phyloP scores from a whole-genome alignment of 2,888 invertebrate genomes.

The Sesamia inferens region DNA sequence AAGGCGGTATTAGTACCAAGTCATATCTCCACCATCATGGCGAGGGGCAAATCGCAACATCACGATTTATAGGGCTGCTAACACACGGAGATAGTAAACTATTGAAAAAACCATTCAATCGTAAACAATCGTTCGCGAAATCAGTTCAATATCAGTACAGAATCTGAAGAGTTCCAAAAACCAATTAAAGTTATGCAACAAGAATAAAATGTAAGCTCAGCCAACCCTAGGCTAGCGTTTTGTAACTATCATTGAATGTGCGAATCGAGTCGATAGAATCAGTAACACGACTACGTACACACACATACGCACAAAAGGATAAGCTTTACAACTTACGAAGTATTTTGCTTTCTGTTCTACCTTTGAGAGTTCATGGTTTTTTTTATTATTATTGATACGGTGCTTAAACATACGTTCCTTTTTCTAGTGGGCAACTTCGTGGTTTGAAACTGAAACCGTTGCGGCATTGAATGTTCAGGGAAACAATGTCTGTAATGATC shows the following conservation, averaged over 20 bases:
- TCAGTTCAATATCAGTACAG: not conserved
- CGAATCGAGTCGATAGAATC: slow-evolving; percentile 78
- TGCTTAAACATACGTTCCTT: not conserved
- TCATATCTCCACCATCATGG: slow-evolving; percentile 47
- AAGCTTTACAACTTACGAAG: slow-evolving; percentile 55
- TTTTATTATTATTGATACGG: not conserved
- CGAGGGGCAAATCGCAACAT: slow-evolving; percentile 45
- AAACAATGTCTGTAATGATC: slow-evolving; percentile 81
- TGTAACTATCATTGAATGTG: slow-evolving; percentile 74
- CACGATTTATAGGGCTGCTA: slow-evolving; percentile 59
- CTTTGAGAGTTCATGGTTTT: slow-evolving; percentile 19
- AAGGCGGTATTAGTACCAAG: slow-evolving; percentile 50
- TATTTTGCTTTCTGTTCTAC: slow-evolving; percentile 54
- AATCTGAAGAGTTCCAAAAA: slow-evolving; percentile 16
- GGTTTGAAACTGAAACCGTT: slow-evolving; percentile 72
- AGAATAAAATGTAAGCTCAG: slow-evolving; percentile 20
- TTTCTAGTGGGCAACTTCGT: not conserved
- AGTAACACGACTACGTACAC: slow-evolving; percentile 78
- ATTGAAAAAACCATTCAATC: slow-evolving; percentile 16
- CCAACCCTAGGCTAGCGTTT: slow-evolving; percentile 67
- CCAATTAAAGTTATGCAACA: slow-evolving; percentile 17
- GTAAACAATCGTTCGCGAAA: slow-evolving; percentile 1
- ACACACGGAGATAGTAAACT: not conserved
- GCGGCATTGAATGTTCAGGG: slow-evolving; percentile 70
- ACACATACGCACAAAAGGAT: slow-evolving; percentile 68